Conservation (phyloP, 2,888 invertebrate species). For the Hofmannophila pseudospretella region DNA sequence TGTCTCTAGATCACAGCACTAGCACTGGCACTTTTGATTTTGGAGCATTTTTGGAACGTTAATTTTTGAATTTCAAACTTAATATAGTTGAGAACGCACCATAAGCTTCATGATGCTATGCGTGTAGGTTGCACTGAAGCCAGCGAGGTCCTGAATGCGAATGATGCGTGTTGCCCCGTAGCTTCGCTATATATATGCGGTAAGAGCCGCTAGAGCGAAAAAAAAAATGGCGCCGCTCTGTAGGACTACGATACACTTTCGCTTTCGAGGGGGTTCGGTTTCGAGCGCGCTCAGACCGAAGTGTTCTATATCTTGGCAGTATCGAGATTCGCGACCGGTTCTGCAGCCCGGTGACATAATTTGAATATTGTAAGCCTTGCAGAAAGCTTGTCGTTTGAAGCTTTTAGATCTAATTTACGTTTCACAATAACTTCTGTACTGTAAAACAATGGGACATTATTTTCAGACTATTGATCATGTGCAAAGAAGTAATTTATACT, state of each 20-base stretch:
- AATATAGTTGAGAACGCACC: conserved; percentile 52
- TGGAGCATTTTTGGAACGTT: conserved; percentile 4
- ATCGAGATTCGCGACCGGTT: conserved; percentile 37
- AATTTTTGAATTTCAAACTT: too few species aligned
- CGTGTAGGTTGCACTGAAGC: conserved; percentile 75
- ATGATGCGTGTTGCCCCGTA: conserved; percentile 66
- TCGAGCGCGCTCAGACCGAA: conserved; percentile 39
- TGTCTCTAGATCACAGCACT: conserved; percentile 11
- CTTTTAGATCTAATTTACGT: too few species aligned
- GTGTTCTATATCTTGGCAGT: conserved; percentile 56
- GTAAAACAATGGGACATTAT: background rate
- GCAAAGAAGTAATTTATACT: too few species aligned
- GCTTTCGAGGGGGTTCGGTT: conserved; percentile 67
- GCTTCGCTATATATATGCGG: conserved; percentile 72
- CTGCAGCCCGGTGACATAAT: conserved; percentile 15
- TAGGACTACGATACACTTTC: conserved; percentile 76
- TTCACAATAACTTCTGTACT: too few species aligned
- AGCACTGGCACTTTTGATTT: conserved; percentile 45
- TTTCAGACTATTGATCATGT: too few species aligned
- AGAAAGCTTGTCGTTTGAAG: too few species aligned
- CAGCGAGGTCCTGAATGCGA: conserved; percentile 75
- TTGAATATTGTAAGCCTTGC: conserved; percentile 6
- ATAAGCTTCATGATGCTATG: conserved; percentile 75
- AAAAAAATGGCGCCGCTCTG: conserved; percentile 62
- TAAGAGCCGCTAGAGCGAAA: conserved; percentile 68